Conservation (phyloP, 2,888 invertebrate genomes). For the Exocentrus adspersus region DNA sequence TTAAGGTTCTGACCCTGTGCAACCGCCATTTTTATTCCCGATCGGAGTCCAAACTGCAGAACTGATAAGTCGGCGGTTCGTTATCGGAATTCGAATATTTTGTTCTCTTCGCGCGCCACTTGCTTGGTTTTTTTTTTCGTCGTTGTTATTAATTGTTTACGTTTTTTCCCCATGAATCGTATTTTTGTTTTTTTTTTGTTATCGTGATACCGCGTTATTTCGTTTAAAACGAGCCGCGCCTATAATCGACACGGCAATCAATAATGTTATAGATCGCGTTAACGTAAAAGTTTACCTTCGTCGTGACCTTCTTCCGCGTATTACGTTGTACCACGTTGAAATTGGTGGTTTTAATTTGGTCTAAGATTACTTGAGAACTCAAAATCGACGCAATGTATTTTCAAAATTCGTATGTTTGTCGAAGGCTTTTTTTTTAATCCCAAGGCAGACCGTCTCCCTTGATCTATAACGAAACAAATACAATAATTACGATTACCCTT, state of each 20-base stretch:
- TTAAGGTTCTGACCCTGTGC: too few species aligned
- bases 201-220: neutral
- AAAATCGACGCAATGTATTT: too few species aligned
- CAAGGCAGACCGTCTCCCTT: slow-evolving; percentile 46
- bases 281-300: neutral
- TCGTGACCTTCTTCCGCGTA: neutral
- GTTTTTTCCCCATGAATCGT: too few species aligned
- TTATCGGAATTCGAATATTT: too few species aligned
- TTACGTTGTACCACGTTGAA: neutral
- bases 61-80: too few species aligned
- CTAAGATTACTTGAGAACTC: too few species aligned
- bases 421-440: slow-evolving; percentile 30
- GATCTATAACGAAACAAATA: slow-evolving; percentile 44
- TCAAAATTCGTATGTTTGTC: too few species aligned
- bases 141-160: too few species aligned
- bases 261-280: neutral
- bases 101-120: too few species aligned
- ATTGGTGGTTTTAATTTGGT: neutral
- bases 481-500: slow-evolving; percentile 20
- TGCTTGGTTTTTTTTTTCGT: too few species aligned
- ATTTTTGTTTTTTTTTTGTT: neutral
- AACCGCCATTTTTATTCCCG: too few species aligned
- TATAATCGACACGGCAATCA: neutral
- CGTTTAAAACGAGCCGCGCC: neutral
- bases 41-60: too few species aligned